Conservation (phyloP, 2,113 vertebrate genomes). For the Dicentrarchus labrax region DNA sequence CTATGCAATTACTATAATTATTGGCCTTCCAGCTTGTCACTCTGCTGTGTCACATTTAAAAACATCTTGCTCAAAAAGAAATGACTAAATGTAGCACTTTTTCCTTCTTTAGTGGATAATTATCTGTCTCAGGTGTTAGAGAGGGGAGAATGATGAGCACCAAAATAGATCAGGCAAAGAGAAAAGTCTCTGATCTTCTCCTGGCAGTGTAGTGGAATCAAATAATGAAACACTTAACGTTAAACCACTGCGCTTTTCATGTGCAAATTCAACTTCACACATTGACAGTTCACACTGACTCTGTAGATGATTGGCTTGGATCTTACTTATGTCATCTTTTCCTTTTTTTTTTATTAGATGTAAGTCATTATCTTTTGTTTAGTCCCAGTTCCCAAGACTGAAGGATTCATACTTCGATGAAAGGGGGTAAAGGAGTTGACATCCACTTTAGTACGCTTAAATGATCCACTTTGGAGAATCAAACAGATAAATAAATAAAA, state of each 20-base stretch:
- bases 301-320: constrained; percentile 64
- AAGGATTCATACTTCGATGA: constrained; percentile 66
- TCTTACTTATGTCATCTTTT: constrained; percentile 63
- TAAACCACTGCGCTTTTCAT: constrained; percentile 78
- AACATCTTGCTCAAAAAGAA: constrained; percentile 47
- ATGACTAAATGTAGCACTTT: constrained; percentile 71
- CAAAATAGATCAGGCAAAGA: constrained; percentile 84
- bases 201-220: constrained; percentile 71
- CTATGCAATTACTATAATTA: constrained; percentile 55
- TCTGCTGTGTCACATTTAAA: constrained; percentile 62
- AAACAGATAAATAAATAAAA: constrained; percentile 80
- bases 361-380: constrained; percentile 76
- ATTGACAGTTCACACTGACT: constrained; percentile 78
- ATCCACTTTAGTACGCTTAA: constrained; percentile 78
- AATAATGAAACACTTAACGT: constrained; percentile 81
- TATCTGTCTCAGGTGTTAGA: constrained; percentile 81
- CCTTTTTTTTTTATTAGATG: constrained; percentile 64
- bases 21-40: constrained; percentile 57
- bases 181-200: constrained; percentile 80
- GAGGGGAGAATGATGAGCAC: constrained; percentile 76
- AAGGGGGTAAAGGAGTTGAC: constrained; percentile 76
- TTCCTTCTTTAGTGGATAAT: constrained; percentile 80
- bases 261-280: constrained; percentile 84
- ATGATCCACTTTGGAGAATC: constrained; percentile 75
- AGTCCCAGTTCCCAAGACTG: constrained; percentile 67